Evolutionary conservation across 2,888 invertebrate genomes (phyloP), one percentile per base, ranked within the genome.

Genomic region (Sycophila texana): DNA sequence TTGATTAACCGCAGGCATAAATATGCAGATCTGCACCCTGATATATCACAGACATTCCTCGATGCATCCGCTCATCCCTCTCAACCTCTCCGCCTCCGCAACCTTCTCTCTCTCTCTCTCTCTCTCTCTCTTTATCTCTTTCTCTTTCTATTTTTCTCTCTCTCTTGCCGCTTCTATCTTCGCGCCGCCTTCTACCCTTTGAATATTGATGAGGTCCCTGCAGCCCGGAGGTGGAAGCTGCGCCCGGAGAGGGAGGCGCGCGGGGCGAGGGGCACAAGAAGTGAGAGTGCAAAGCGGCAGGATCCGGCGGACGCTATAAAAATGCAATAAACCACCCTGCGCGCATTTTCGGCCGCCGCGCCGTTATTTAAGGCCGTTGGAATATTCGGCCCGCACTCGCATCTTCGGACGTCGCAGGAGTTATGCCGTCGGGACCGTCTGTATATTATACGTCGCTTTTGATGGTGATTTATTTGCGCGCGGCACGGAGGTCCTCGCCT

Each of bases 131-230:
- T 26, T n/a, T 13, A n/a, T n/a, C 16, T 49, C 53, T 53, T 14
- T 53, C n/a, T 47, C 65, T n/a, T 60, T 57, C 47, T 73, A 20
- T 49, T 49, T 74, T 22, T 67, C 39, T 39, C 7, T 39, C 7
- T 39, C 39, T 39, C 10, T 10, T 39, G 39, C 39, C 39, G 39
- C 39, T 39, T 26, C 39, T 39, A 30, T 61, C 39, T 22, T 47
- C 66, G 16, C 53, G 55, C 63, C 47, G 70, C 65, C 74, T 70
- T 49, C 53, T 55, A 65, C 70, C 74, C 74, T 82, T 82, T 83
- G 86, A 86, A 87, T 86, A 86, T 86, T 86, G 86, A 86, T 85
- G 86, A 87, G 86, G 82, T 74, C 39, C 82, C 84, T 84, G 84
- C 82, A 83, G 82, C 74, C 30, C 63, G 68, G 55, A 68, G 12